Evolutionary conservation across 2,888 invertebrate genomes (phyloP).

Genomic region (Euphydryas editha): DNA sequence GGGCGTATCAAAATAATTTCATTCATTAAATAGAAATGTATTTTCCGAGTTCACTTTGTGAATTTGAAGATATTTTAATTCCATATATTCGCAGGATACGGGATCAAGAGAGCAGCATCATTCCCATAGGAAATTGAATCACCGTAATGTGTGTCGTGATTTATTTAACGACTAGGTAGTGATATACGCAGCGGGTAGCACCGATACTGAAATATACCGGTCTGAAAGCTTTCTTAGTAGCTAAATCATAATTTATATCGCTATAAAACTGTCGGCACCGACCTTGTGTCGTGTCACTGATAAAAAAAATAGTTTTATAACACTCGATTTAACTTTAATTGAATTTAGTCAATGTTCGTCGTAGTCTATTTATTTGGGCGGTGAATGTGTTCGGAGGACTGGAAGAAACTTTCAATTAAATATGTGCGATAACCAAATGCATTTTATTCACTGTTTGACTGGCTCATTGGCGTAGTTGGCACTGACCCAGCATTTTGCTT

Average conservation of each 20-base stretch:
- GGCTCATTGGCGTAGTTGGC: too few species aligned
- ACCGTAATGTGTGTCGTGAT: conserved; percentile 15
- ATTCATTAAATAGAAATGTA: neutral
- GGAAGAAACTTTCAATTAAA: too few species aligned
- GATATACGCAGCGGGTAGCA: neutral
- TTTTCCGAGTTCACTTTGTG: neutral
- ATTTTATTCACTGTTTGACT: too few species aligned
- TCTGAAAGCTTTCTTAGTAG: neutral
- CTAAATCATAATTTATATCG: conserved; percentile 12
- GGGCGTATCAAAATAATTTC: neutral
- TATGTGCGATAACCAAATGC: too few species aligned
- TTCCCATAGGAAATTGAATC: conserved; percentile 16
- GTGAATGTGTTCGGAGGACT: too few species aligned
- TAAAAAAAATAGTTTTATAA: neutral
- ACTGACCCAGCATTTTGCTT: too few species aligned
- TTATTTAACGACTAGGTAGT: conserved; percentile 15
- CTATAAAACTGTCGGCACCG: conserved; percentile 1
- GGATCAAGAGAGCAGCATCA: conserved; percentile 5
- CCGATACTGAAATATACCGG: conserved; percentile 6
- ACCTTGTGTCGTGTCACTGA: neutral
- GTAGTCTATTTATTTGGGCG: too few species aligned
- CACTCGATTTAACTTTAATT: neutral
- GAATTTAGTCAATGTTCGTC: too few species aligned
- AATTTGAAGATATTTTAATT: conserved; percentile 10
- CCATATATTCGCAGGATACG: conserved; percentile 9